These are phyloP conservation scores for Nipponia nippon DNA, from an alignment of 2,113 vertebrate genomes.

Conservation along the genomic window DNA sequence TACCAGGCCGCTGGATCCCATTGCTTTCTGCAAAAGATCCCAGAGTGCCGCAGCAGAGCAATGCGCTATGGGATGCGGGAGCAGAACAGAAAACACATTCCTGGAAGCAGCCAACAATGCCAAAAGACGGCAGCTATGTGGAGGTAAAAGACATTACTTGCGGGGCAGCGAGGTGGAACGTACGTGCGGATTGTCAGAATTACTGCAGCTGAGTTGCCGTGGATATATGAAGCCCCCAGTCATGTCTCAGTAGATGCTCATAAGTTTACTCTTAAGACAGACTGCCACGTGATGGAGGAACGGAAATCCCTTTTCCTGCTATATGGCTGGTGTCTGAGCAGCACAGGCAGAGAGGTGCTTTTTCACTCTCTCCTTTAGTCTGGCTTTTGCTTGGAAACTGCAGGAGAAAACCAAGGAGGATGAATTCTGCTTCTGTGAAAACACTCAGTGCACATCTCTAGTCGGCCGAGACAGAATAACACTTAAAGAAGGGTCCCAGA, in stretches of 20 bases:
- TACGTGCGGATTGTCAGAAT: not conserved
- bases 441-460: not conserved
- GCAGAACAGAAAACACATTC: not conserved
- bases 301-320: not conserved
- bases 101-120: not conserved
- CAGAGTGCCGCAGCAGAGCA: not conserved
- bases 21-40: not conserved
- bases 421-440: not conserved
- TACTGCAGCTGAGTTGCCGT: not conserved
- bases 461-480: not conserved
- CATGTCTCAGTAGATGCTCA: not conserved
- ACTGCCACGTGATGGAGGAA: not conserved
- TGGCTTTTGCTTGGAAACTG: not conserved
- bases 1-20: not conserved
- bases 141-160: not conserved
- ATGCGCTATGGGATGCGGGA: not conserved
- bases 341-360: not conserved
- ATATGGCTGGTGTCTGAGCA: not conserved
- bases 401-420: not conserved
- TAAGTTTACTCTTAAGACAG: not conserved
- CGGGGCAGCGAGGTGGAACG: not conserved
- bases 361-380: not conserved
- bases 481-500: not conserved
- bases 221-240: not conserved
- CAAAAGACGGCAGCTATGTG: not conserved